Conservation (phyloP, 2,113 vertebrate genomes). For the Canis aureus region DNA sequence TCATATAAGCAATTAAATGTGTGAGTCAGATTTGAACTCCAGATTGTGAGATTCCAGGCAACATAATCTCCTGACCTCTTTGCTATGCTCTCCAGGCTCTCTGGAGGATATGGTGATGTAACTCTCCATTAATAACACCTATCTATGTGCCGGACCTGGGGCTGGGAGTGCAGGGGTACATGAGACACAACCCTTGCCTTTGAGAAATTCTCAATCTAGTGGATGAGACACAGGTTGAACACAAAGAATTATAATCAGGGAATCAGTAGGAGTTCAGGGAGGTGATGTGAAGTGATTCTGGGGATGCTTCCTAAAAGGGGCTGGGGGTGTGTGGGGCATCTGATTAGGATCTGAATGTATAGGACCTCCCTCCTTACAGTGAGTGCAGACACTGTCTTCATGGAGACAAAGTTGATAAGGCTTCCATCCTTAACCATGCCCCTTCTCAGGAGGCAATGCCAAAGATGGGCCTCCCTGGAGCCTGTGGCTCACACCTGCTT, state of each 20-base stretch:
- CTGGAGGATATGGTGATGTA: background rate
- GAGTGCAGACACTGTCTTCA: background rate
- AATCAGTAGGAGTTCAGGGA: background rate
- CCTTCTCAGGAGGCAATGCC: background rate
- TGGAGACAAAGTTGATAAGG: background rate
- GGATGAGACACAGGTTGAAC: background rate
- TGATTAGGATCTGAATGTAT: background rate
- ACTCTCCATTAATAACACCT: background rate
- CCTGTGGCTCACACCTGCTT: background rate
- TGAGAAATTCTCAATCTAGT: constrained; percentile 5
- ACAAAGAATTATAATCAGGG: background rate
- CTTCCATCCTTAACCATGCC: background rate
- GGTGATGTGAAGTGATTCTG: background rate
- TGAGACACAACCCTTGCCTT: background rate
- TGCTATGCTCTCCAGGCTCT: constrained; percentile 48
- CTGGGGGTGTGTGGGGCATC: background rate
- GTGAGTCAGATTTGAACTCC: constrained; percentile 77
- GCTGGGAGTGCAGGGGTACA: background rate
- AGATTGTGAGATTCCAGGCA: constrained; percentile 38
- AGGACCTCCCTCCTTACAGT: background rate
- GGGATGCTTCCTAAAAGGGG: background rate
- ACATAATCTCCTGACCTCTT: constrained; percentile 45
- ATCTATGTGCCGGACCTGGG: background rate
- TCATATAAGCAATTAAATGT: constrained; percentile 41
- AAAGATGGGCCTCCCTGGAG: background rate